Evolutionary conservation across 2,888 invertebrate species (phyloP).

Genomic region (Caenorhabditis sinica): DNA sequence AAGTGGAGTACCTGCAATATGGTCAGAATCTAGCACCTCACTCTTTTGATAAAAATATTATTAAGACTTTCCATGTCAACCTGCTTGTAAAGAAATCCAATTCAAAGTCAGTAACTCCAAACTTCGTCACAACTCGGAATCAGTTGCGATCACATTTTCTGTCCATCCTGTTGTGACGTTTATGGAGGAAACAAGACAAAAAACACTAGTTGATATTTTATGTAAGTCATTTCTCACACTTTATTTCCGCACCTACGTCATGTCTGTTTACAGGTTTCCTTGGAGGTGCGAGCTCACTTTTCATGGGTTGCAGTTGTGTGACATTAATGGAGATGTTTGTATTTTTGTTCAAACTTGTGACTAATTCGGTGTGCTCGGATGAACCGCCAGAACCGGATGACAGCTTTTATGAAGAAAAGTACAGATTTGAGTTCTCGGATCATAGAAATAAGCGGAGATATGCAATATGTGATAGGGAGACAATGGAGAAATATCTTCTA

Average conservation of each 20-base stretch:
- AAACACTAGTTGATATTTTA: constrained; percentile 64
- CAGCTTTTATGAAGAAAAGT: constrained; percentile 45
- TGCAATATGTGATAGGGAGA: constrained; percentile 55
- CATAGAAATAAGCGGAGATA: constrained; percentile 49
- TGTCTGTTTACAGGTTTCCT: constrained; percentile 65
- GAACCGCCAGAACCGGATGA: constrained; percentile 59
- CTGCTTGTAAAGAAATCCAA: constrained; percentile 43
- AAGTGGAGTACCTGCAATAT: constrained; percentile 18
- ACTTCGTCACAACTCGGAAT: constrained; percentile 5
- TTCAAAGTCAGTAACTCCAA: constrained; percentile 48
- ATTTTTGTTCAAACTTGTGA: constrained; percentile 71
- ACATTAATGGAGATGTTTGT: constrained; percentile 76
- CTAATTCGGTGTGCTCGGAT: constrained; percentile 53
- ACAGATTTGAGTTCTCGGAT: constrained; percentile 56
- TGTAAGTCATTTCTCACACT: constrained; percentile 51
- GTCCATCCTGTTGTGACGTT: constrained; percentile 31
- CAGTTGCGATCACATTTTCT: constrained; percentile 37
- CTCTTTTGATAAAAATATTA: too few species aligned
- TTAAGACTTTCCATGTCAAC: constrained; percentile 55
- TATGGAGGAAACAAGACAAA: constrained; percentile 51
- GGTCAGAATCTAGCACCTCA: too few species aligned
- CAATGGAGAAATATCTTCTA: constrained; percentile 42
- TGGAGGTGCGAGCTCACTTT: constrained; percentile 73
- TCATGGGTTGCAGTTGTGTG: constrained; percentile 75
- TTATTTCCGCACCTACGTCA: constrained; percentile 24